Conservation (phyloP, 2,888 invertebrate genomes). For the Archips xylosteana region DNA sequence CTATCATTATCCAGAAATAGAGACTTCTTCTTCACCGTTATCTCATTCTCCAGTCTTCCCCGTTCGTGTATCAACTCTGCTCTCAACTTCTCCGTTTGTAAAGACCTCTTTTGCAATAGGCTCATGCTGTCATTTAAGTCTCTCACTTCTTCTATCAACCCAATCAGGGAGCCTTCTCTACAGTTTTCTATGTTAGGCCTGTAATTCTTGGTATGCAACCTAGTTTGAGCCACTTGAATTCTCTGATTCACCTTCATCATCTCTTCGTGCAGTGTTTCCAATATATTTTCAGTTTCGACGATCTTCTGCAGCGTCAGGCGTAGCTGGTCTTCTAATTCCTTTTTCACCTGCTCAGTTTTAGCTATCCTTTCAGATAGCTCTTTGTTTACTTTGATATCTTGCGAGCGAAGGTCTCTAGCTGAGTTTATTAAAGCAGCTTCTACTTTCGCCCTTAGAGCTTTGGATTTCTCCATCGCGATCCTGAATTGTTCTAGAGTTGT, state of each 20-base stretch:
- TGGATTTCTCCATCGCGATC: slow-evolving; percentile 89
- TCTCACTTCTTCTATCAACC: slow-evolving; percentile 75
- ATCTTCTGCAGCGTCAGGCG: slow-evolving; percentile 77
- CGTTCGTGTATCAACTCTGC: slow-evolving; percentile 76
- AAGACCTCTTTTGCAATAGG: slow-evolving; percentile 67
- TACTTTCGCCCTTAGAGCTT: slow-evolving; percentile 88
- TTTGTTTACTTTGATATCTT: slow-evolving; percentile 92
- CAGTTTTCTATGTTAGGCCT: slow-evolving; percentile 79
- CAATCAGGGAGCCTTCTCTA: slow-evolving; percentile 74
- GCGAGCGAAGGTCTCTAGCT: slow-evolving; percentile 91
- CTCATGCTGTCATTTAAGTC: slow-evolving; percentile 77
- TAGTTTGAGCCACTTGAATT: slow-evolving; percentile 77
- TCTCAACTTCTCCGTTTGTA: slow-evolving; percentile 73
- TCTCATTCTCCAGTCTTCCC: slow-evolving; percentile 73
- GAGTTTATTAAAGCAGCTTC: slow-evolving; percentile 91
- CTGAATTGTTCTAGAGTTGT: slow-evolving; percentile 91
- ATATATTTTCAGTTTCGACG: slow-evolving; percentile 74
- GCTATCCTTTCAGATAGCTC: slow-evolving; percentile 90
- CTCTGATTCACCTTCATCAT: slow-evolving; percentile 75
- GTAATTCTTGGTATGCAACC: slow-evolving; percentile 73
- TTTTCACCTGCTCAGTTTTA: slow-evolving; percentile 90
- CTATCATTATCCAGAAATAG: slow-evolving; percentile 73
- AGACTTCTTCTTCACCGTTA: slow-evolving; percentile 77
- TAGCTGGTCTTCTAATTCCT: slow-evolving; percentile 89
- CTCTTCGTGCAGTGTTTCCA: slow-evolving; percentile 74